Conservation (phyloP, 2,888 invertebrate species). For the Agonum fuliginosum region DNA sequence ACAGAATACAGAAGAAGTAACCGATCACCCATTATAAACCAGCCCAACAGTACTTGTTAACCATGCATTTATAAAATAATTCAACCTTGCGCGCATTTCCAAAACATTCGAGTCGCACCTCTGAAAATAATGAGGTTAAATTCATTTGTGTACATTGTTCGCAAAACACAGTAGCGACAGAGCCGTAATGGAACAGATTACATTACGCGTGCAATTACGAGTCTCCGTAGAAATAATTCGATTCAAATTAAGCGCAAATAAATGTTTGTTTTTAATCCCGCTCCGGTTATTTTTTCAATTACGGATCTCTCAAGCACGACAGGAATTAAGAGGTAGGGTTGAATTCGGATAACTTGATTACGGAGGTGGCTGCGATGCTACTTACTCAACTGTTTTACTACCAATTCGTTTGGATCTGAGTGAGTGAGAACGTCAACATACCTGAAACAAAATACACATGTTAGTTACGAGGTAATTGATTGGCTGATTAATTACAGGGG, state of each 20-base stretch:
- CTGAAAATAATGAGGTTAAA: conserved; percentile 19
- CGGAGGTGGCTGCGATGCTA: background rate
- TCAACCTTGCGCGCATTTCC: background rate
- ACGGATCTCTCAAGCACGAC: background rate
- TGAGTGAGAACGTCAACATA: background rate
- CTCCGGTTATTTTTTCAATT: conserved; percentile 48
- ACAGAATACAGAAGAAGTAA: no score
- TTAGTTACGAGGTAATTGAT: background rate
- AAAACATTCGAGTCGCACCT: background rate
- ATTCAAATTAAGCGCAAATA: conserved; percentile 57
- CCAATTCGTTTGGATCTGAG: no score
- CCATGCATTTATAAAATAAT: background rate
- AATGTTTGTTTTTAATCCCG: conserved; percentile 55
- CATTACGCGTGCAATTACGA: conserved; percentile 39
- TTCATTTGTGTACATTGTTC: conserved; percentile 15
- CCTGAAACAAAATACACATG: conserved; percentile 4
- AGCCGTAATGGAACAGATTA: conserved; percentile 48
- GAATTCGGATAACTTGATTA: background rate
- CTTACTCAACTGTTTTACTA: no score
- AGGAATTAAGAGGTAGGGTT: background rate
- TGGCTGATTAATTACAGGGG: no score
- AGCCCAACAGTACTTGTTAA: no score
- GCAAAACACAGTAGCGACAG: background rate
- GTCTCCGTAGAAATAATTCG: conserved; percentile 42
- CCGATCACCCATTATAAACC: no score